A percentile compares a stretch with the other conserved stretches of the same genome.
phyloP scores from a whole-genome alignment of 2,113 vertebrate genomes.

The Zosterops japonicus region DNA sequence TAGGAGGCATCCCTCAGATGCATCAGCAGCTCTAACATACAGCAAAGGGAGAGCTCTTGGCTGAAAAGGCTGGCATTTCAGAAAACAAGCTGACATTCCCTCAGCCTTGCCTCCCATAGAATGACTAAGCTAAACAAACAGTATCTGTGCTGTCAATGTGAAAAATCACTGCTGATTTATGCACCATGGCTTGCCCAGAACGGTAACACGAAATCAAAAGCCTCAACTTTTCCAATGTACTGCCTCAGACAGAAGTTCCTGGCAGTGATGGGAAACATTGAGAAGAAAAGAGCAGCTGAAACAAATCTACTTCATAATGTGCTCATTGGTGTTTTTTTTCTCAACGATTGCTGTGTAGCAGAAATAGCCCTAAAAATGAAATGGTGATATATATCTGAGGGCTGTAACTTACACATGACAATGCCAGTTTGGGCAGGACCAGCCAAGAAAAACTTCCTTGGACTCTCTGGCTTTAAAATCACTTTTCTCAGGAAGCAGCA shows the following conservation, averaged over 20 bases:
- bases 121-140: conserved; percentile 11
- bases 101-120: not conserved
- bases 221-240: not conserved
- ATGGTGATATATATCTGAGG: not conserved
- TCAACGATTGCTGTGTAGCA: not conserved
- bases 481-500: not conserved
- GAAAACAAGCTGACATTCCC: not conserved
- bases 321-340: fast-evolving
- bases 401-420: not conserved
- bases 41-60: not conserved
- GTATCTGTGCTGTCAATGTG: not conserved
- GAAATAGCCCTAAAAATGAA: not conserved
- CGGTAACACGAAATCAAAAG: not conserved
- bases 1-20: not conserved
- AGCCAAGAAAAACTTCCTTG: not conserved
- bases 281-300: not conserved
- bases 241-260: not conserved
- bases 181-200: not conserved
- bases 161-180: conserved; percentile 5
- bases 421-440: not conserved
- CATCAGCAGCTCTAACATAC: not conserved
- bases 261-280: not conserved
- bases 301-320: not conserved
- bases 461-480: not conserved
- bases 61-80: not conserved